A percentile compares a stretch with the other conserved stretches of the same genome.
phyloP scores from a whole-genome alignment of 2,888 invertebrate genomes.

The Volucella inanis region DNA sequence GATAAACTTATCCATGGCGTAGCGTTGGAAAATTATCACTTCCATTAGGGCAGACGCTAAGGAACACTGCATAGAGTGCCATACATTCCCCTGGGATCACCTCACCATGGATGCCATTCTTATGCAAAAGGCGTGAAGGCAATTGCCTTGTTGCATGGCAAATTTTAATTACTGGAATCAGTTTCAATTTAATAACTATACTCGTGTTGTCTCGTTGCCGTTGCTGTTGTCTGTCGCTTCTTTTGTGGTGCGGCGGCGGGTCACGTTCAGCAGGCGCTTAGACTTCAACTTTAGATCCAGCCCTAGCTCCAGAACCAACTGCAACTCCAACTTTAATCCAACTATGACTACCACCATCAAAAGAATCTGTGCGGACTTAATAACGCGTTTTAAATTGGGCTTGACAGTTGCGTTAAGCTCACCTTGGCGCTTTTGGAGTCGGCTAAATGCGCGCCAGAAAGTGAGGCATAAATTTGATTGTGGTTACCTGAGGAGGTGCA shows the following conservation, averaged over 20 bases:
- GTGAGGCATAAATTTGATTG: conserved; percentile 58
- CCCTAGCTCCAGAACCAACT: too few species aligned
- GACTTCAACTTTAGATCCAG: not conserved
- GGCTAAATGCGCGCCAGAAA: conserved; percentile 14
- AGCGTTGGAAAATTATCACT: conserved; percentile 51
- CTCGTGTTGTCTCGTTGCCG: conserved; percentile 19
- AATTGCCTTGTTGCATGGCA: conserved; percentile 72
- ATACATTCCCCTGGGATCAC: not conserved
- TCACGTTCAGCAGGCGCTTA: conserved; percentile 24
- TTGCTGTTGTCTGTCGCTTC: conserved; percentile 37
- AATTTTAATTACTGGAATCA: conserved; percentile 74
- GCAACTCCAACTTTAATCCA: too few species aligned
- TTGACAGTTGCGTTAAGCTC: conserved; percentile 71
- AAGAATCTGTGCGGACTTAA: conserved; percentile 61
- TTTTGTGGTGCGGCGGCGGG: conserved; percentile 39
- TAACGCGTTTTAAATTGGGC: conserved; percentile 72
- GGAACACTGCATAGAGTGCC: conserved; percentile 23
- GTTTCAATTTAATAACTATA: conserved; percentile 74
- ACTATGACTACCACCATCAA: not conserved
- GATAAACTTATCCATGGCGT: conserved; percentile 54
- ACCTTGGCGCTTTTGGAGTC: conserved; percentile 15
- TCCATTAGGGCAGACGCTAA: conserved; percentile 58
- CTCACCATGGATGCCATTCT: conserved; percentile 24
- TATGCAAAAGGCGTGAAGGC: conserved; percentile 68
- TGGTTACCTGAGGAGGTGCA: conserved; percentile 47